Percentiles rank a stretch among this genome's conserved stretches.
phyloP scores from a whole-genome alignment of 2,888 invertebrate species.

The Portevinia maculata region DNA sequence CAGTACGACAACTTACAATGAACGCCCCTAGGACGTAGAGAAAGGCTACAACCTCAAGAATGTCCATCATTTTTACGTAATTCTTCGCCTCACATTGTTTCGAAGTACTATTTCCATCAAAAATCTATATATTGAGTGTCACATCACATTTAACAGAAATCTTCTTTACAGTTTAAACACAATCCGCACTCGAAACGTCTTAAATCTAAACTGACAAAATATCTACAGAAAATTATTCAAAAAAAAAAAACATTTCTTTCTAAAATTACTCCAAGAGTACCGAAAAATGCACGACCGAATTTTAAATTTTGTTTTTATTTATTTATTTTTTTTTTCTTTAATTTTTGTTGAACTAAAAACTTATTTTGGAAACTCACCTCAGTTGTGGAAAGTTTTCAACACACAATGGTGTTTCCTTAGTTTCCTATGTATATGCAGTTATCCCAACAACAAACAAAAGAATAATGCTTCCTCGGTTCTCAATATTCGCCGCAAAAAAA shows the following conservation, averaged over 20 bases:
- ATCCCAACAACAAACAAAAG: slow-evolving; percentile 23
- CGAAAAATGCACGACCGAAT: slow-evolving; percentile 39
- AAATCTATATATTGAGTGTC: neutral
- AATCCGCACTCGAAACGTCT: slow-evolving; percentile 46
- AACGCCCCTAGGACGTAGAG: slow-evolving; percentile 48
- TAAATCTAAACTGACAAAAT: slow-evolving; percentile 56
- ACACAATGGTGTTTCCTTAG: slow-evolving; percentile 36
- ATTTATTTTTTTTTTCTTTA: slow-evolving; percentile 28
- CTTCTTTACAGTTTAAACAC: slow-evolving; percentile 8
- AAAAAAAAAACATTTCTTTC: slow-evolving; percentile 18
- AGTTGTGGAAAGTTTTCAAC: slow-evolving; percentile 50
- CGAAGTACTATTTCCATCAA: slow-evolving; percentile 1
- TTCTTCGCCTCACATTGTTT: slow-evolving; percentile 33
- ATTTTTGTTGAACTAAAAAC: neutral
- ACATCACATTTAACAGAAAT: slow-evolving; percentile 5
- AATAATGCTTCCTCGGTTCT: slow-evolving; percentile 33
- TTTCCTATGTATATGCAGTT: slow-evolving; percentile 25
- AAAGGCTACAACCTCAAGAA: slow-evolving; percentile 58
- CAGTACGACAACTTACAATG: slow-evolving; percentile 47
- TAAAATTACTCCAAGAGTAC: slow-evolving; percentile 51
- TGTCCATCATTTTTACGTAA: slow-evolving; percentile 51
- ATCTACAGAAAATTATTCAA: slow-evolving; percentile 16
- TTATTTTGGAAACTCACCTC: slow-evolving; percentile 64
- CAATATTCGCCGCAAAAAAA: slow-evolving; percentile 40
- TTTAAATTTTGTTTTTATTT: slow-evolving; percentile 25